These are phyloP conservation scores for Caenorhabditis panamensis DNA, from an alignment of 2,888 invertebrate species.

Conservation along the genomic window DNA sequence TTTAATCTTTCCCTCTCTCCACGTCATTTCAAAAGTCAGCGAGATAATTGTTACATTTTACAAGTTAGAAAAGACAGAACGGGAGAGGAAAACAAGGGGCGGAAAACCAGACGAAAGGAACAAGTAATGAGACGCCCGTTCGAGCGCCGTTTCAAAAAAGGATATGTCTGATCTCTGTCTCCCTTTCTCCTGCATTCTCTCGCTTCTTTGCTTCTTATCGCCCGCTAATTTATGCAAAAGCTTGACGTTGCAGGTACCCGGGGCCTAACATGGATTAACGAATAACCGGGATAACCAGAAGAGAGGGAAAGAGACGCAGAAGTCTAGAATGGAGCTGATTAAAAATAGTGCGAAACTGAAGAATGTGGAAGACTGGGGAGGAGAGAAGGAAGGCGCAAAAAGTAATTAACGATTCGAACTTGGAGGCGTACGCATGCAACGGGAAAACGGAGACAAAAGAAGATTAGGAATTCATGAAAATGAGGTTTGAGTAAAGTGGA, in stretches of 20 bases:
- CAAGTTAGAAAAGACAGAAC: neutral
- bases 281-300: neutral
- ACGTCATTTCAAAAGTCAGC: constrained; percentile 39
- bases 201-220: constrained; percentile 34
- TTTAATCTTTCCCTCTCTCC: constrained; percentile 14
- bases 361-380: neutral
- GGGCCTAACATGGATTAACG: constrained; percentile 30
- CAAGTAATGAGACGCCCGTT: constrained; percentile 15
- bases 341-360: constrained; percentile 10
- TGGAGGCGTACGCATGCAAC: constrained; percentile 36
- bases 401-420: constrained; percentile 58
- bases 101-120: constrained; percentile 13
- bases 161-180: constrained; percentile 34
- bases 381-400: constrained; percentile 37
- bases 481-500: constrained; percentile 20
- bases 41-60: neutral
- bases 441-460: constrained; percentile 39
- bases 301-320: constrained; percentile 10
- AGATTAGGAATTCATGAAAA: constrained; percentile 55
- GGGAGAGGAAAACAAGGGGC: constrained; percentile 2
- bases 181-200: constrained; percentile 16
- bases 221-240: constrained; percentile 45
- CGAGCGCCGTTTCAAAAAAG: constrained; percentile 33
- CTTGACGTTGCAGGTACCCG: constrained; percentile 21
- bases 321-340: constrained; percentile 46